Evolutionary conservation across 1,140 invertebrate genomes (phyloP), one percentile per base, ranked within the genome.

Genomic region (Lepidurus couesii): DNA sequence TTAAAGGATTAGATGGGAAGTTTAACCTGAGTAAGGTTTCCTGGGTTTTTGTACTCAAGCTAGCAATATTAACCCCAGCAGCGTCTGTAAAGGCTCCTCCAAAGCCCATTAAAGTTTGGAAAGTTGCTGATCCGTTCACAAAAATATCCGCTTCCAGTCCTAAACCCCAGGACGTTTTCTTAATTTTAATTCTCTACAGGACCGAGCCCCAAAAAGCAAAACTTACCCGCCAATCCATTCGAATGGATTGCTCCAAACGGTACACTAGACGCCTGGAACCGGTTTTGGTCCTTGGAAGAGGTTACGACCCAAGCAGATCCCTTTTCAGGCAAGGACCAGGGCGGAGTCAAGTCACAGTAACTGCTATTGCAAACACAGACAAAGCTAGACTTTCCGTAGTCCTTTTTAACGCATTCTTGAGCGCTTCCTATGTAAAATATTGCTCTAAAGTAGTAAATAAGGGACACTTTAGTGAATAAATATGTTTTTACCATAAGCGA

Each of bases 41-140:
- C 82, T 90, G 89, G 0, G 90, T 81, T 1, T 81, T 78, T 11
- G 83, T 47, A 6, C 88, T 86, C 10, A 95, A 85, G 6, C 84
- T 88, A 1, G 86, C 86, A 79, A 95, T 90, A 82, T 96, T 92
- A n/a, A 94, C 90, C 1, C 90, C 90, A 1, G 91, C 89, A 0
- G 95, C 86, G 84, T 97, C 95, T 0, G 95, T 97, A 80, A 96
- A 93, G 1, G 95, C 92, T 16, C 92, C 94, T 0, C 95, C 95
- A 84, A 95, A 96, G 0, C 95, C 95, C 77, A 89, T 79, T 21
- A 89, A 84, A 21, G 80, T 84, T 81, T 89, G 86, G 79, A 81
- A 82, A 24, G 43, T 81, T n/a, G 81, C 42, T 34, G 65, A 78
- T 24, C 45, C 42, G 75, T 84, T 82, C 10, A 86, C 78, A 76